Base-by-base conservation (phyloP, 2,888 invertebrate genomes). In the Caenorhabditis zanzibari region DNA sequence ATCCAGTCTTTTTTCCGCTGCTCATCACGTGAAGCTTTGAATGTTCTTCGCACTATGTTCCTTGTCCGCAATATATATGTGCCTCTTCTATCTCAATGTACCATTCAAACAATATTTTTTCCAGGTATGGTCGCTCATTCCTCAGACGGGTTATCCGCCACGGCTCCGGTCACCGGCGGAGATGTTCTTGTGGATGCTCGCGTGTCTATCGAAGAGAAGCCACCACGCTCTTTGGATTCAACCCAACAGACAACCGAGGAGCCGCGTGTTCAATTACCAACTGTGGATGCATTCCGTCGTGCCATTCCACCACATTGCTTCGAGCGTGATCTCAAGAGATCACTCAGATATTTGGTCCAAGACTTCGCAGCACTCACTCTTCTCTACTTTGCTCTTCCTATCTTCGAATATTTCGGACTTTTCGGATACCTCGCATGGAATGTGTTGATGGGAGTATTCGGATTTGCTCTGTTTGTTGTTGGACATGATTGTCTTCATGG, bases 291-390 rank as follows among this genome's bases (percentile, higher is more conserved):
- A 38, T 83, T 91, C 59, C 86, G 90, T 19, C 77, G 85, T 12
- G 88, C 88, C n/a, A 91, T 91, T 69, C 91, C 91, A 7, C 74
- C 82, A 28, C 87, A 91, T 74, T 91, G 91, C 81, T 91, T 91
- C 82, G 91, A 91, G 61, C 88, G 91, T 69, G 82, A 77, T 63
- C 85, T 90, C 14, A 44, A 64, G 63, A 85, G 35, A 47, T 91
- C 91, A 38, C 58, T 88, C 35, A 86, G 85, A 76, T 91, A 90
- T 77, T 75, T 91, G 77, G 79, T 86, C 24, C 83, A 84, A 77
- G 89, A 89, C 73, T 86, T 84, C 47, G 82, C 71, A n/a, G 73
- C 85, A 38, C 76, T 89, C 26, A 84, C 75, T 14, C 38, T 81
- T 35, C 84, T 89, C 54, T 89, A 89, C 72, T 75, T 77, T 41